Evolutionary conservation across 2,113 vertebrate species (phyloP), one percentile per base, ranked within the genome.

Genomic region (Sander lucioperca): DNA sequence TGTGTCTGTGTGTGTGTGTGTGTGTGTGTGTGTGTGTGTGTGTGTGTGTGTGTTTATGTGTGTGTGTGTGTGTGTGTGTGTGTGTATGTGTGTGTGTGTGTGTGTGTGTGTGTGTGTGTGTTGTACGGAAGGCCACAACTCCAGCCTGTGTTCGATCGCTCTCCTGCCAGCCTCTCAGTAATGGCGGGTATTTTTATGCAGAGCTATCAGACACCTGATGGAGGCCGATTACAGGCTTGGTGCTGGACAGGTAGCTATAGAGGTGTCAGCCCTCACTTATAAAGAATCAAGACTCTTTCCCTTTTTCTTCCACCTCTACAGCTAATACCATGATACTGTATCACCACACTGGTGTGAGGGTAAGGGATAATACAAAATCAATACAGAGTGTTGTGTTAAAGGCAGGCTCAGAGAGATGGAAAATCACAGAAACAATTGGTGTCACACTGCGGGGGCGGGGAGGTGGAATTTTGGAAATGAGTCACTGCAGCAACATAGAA

Each of bases 141-240:
- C 21, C 16, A 50, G 61, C 48, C 48, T 59, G 47, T 3, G 47
- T 86, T 88, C 25, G 57, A 86, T 86, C 23, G 9, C 43, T 66
- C 69, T 75, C 75, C 68, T 74, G 30, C 69, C 75, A 71, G 54
- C 51, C 63, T 80, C 59, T 73, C 63, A 9, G 84, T 92, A 88
- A 92, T 91, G 59, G 83, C 23, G 63, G 82, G 88, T 92, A 91
- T 92, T 93, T 93, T 88, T 90, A 86, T 79, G 75, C 77, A 53
- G 73, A 73, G 83, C 83, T 61, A 73, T 88, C 85, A 85, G 83
- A 86, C 85, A 83, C 81, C 88, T 91, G 91, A 93, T 92, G 88
- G 91, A 74, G 71, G 83, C 57, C 86, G 81, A 93, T 91, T 91
- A 79, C 89, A 90, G 86, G 76, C 53, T 87, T 67, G 63, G 6